Evolutionary conservation across 2,888 invertebrate species (phyloP), one percentile per base, ranked within the genome.

Genomic region (Drosophila limbata): DNA sequence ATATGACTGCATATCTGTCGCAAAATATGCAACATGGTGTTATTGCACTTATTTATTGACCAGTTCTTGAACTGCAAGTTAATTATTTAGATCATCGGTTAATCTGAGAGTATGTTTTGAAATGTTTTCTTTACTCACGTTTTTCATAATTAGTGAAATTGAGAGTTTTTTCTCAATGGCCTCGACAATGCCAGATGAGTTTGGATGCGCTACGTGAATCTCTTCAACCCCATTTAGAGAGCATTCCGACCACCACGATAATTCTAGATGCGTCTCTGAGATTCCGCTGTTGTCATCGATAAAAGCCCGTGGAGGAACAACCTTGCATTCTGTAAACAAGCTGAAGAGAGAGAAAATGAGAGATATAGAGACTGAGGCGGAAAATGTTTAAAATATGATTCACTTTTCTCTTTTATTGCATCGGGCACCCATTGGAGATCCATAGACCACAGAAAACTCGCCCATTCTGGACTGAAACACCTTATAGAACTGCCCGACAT

Each of bases 181-280:
- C 3, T 42, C 42, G 19, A 42, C 11, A 19, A 6, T 19, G 5
- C 42, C 42, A 19, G 19, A 42, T 10, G 11, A 0, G 5, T 13
- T 42, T 19, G 19, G 19, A 42, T 19, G 42, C 11, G 42, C 42
- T 42, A 42, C 42, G 11, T 17, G 11, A 42, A 42, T 42, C 42
- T 42, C 11, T 42, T 19, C 5, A 19, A 19, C 19, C 5, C 11
- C 6, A 19, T 5, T 42, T 11, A 42, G 42, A 2, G 42, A 42
- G 11, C 42, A 42, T 11, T 42, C 17, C 19, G 42, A 42, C 19
- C 42, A 42, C 42, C 17, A 42, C 3, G 19, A 42, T 19, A 42
- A 19, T 11, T 19, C 42, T 5, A 42, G 5, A 4, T 42, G 11
- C 11, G 42, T 11, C 19, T 42, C 19, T 19, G 19, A 19, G 42